Percentiles rank a stretch among this genome's conserved stretches.
These are phyloP conservation scores for Epinotia nisella DNA, from an alignment of 2,888 invertebrate species.

Conservation along the genomic window DNA sequence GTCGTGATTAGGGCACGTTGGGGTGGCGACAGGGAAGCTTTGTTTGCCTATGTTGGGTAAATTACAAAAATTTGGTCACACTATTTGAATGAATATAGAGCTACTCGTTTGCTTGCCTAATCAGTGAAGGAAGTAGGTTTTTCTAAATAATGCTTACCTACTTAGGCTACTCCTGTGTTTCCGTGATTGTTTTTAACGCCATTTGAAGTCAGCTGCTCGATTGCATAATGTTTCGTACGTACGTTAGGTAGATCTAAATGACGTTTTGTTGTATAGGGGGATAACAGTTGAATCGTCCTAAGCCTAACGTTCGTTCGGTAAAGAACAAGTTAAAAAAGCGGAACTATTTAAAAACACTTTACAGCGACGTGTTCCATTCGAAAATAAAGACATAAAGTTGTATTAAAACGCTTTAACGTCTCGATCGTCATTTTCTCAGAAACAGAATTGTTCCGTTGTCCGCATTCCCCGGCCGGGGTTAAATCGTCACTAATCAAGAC, in stretches of 20 bases:
- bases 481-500: constrained; percentile 18
- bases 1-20: not conserved
- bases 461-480: not conserved
- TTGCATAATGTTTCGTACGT: too few relatives aligned
- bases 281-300: too few relatives aligned
- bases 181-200: not conserved
- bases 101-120: constrained; percentile 2
- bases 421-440: constrained; percentile 3
- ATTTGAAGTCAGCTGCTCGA: not conserved
- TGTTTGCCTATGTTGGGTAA: constrained; percentile 17
- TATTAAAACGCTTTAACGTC: constrained; percentile 17
- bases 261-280: too few relatives aligned
- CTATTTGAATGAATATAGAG: not conserved
- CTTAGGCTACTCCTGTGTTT: not conserved
- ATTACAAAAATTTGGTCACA: constrained; percentile 20
- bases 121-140: not conserved
- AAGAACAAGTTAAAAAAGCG: not conserved
- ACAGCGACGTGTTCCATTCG: not conserved
- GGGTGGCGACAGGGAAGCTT: constrained; percentile 9
- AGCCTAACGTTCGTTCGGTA: too few relatives aligned
- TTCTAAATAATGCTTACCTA: not conserved
- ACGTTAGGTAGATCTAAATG: too few relatives aligned
- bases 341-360: not conserved
- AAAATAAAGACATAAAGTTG: constrained; percentile 21
- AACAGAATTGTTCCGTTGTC: constrained; percentile 7